phyloP scores from a whole-genome alignment of 2,797 vertebrate species.

The Leptoclinus maculatus region DNA sequence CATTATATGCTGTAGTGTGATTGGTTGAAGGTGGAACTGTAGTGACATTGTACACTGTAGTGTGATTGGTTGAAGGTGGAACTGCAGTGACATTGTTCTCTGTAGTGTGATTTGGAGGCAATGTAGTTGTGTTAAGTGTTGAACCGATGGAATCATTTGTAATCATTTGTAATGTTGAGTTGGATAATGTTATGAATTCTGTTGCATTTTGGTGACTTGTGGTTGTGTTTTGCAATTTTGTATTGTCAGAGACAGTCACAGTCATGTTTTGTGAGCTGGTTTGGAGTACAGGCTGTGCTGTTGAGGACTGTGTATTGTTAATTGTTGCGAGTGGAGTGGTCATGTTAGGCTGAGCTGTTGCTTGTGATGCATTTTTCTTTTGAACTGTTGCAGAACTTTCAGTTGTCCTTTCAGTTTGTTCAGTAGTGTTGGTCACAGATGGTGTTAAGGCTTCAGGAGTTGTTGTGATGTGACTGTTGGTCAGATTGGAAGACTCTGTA shows the following conservation, averaged over 20 bases:
- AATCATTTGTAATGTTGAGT: slow-evolving; percentile 2
- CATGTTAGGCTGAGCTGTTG: background rate
- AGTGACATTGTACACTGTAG: no score
- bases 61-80: background rate
- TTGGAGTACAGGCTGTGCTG: background rate
- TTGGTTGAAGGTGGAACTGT: background rate
- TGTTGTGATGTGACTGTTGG: slow-evolving; percentile 11
- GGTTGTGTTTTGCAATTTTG: no score
- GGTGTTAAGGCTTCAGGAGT: background rate
- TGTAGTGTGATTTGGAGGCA: background rate
- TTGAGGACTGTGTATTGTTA: background rate
- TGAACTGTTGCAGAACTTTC: background rate
- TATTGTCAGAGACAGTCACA: background rate
- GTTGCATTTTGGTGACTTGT: background rate
- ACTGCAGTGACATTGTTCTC: background rate
- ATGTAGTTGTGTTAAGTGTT: background rate
- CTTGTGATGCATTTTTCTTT: slow-evolving; percentile 6
- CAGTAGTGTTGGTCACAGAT: slow-evolving; percentile 1
- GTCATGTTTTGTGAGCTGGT: slow-evolving; percentile 3
- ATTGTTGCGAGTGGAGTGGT: background rate
- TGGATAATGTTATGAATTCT: background rate
- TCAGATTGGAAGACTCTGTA: background rate
- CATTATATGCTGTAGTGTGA: background rate
- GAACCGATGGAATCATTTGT: background rate
- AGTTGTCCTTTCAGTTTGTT: background rate